Conservation (phyloP, 2,888 invertebrate genomes). For the Penaeus monodon region DNA sequence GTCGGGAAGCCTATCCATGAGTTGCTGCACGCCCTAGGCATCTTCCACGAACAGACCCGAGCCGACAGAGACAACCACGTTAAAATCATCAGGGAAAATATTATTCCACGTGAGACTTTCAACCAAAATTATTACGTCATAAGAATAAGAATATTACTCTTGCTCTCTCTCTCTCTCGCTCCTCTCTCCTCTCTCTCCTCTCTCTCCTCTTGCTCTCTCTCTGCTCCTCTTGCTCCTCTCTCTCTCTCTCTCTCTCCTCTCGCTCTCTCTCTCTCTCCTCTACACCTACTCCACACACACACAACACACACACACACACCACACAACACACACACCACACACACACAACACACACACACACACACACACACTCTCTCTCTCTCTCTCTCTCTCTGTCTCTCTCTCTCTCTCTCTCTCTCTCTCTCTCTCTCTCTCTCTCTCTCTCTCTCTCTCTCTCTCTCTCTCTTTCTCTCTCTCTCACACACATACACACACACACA, state of each 20-base stretch:
- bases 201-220: conserved; percentile 10
- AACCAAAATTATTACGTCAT: too few species aligned
- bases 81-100: conserved; percentile 79
- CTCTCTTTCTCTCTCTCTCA: conserved; percentile 31
- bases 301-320: too few species aligned
- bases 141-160: neutral
- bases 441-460: conserved; percentile 29
- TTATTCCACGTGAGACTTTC: conserved; percentile 74
- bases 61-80: conserved; percentile 81
- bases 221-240: neutral
- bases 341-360: too few species aligned
- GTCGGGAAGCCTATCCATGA: conserved; percentile 85
- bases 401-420: neutral
- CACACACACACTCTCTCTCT: too few species aligned
- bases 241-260: conserved; percentile 16
- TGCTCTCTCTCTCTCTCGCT: too few species aligned
- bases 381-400: too few species aligned
- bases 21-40: conserved; percentile 83
- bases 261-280: neutral
- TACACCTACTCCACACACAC: too few species aligned
- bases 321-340: too few species aligned
- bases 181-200: too few species aligned
- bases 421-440: conserved; percentile 23
- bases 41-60: conserved; percentile 85
- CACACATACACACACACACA: too few species aligned